Evolutionary conservation across 2,113 vertebrate genomes (phyloP).

Genomic region (Leptocoma aspasia): DNA sequence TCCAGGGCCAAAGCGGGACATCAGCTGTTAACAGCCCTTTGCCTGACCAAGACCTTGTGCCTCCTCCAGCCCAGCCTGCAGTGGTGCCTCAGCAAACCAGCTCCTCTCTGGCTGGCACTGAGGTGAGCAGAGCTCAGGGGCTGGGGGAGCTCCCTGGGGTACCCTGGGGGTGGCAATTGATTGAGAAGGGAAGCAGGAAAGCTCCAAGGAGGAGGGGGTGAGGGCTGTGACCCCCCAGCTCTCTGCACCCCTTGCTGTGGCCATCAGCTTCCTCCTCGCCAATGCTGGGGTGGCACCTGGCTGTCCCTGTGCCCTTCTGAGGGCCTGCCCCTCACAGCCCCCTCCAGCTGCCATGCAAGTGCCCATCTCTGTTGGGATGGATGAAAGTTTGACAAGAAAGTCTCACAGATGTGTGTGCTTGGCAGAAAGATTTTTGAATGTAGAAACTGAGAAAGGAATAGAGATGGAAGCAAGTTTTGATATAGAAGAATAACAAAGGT

Average conservation of each 20-base stretch:
- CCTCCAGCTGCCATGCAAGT: not conserved
- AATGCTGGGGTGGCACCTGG: accelerated
- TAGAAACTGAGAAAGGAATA: too few relatives aligned
- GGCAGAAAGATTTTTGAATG: too few relatives aligned
- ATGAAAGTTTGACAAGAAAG: too few relatives aligned
- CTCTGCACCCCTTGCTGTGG: not conserved
- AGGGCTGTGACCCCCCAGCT: accelerated
- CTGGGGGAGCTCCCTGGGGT: not conserved
- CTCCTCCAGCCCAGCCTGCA: not conserved
- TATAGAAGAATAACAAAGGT: too few relatives aligned
- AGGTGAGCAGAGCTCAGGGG: not conserved
- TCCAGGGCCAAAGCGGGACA: not conserved
- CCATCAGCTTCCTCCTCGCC: not conserved
- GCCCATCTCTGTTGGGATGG: too few relatives aligned
- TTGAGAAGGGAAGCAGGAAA: not conserved
- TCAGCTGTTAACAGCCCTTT: too few relatives aligned
- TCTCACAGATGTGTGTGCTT: too few relatives aligned
- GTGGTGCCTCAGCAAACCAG: not conserved
- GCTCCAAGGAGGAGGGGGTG: not conserved
- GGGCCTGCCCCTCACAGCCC: not conserved
- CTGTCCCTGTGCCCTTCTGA: not conserved
- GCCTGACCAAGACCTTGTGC: not conserved
- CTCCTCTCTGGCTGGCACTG: not conserved
- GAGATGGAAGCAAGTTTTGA: too few relatives aligned
- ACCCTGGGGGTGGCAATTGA: not conserved